Evolutionary conservation across 2,888 invertebrate genomes (phyloP).

Genomic region (Villa cingulata): DNA sequence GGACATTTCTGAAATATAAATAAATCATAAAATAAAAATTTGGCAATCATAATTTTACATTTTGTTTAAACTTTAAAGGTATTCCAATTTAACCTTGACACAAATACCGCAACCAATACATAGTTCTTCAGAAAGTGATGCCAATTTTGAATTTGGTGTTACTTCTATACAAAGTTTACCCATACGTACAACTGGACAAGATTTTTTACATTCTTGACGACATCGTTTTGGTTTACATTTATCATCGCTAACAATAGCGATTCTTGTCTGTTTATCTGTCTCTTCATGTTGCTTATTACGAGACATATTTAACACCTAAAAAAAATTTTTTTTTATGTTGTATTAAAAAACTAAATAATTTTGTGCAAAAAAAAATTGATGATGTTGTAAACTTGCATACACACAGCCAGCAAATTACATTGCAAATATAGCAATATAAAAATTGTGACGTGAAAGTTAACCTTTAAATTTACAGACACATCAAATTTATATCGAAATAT

Average conservation of each 20-base stretch:
- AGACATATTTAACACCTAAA: conserved; percentile 46
- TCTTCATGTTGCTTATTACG: conserved; percentile 64
- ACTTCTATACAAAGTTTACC: conserved; percentile 99
- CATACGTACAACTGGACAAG: conserved; percentile 97
- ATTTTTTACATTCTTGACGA: conserved; percentile 96
- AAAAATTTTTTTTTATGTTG: too few species aligned
- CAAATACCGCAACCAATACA: conserved; percentile 99
- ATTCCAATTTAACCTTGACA: conserved; percentile 62
- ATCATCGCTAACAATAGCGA: conserved; percentile 95
- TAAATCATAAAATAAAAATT: not conserved
- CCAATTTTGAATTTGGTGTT: conserved; percentile 86
- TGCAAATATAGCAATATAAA: too few species aligned
- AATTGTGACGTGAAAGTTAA: too few species aligned
- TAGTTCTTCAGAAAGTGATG: conserved; percentile 91
- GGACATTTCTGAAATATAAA: conserved; percentile 80
- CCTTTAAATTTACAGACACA: too few species aligned
- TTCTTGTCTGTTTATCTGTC: conserved; percentile 87
- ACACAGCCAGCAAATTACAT: too few species aligned
- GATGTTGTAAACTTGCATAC: too few species aligned
- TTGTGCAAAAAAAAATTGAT: too few species aligned
- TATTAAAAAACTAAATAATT: too few species aligned
- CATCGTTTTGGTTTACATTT: conserved; percentile 99
- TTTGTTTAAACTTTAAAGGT: not conserved
- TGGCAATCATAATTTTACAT: not conserved
- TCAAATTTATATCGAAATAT: too few species aligned